These are phyloP conservation scores for Sesia apiformis DNA, from an alignment of 2,888 invertebrate species.

Conservation along the genomic window DNA sequence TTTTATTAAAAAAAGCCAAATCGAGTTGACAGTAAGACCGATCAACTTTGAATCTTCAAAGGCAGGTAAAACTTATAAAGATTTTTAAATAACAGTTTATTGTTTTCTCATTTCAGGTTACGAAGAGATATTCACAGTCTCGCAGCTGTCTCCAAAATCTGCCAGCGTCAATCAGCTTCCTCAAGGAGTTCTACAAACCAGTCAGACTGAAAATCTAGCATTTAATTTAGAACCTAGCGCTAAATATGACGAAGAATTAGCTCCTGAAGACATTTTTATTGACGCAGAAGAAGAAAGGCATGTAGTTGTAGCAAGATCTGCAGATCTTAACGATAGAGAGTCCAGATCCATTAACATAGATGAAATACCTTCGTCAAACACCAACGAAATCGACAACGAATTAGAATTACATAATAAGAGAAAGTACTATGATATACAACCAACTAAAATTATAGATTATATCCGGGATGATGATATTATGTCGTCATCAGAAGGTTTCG, in stretches of 20 bases:
- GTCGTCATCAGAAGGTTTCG: slow-evolving; percentile 50
- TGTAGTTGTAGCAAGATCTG: slow-evolving; percentile 68
- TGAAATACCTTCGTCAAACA: slow-evolving; percentile 65
- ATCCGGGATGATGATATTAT: slow-evolving; percentile 50
- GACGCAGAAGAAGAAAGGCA: slow-evolving; percentile 38
- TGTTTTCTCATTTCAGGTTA: slow-evolving; percentile 56
- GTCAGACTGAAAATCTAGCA: slow-evolving; percentile 38
- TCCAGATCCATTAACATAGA: slow-evolving; percentile 71
- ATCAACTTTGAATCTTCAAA: background rate
- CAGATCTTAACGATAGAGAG: slow-evolving; percentile 57
- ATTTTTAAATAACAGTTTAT: too few relatives aligned
- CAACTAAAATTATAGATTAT: slow-evolving; percentile 66
- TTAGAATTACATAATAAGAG: slow-evolving; percentile 63
- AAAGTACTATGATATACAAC: slow-evolving; percentile 70
- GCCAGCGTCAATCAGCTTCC: slow-evolving; percentile 30
- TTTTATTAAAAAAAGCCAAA: too few relatives aligned
- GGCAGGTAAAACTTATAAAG: background rate
- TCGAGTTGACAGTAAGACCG: background rate
- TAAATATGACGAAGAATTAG: slow-evolving; percentile 27
- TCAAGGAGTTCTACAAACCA: slow-evolving; percentile 43
- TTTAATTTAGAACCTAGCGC: slow-evolving; percentile 59
- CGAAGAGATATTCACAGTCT: slow-evolving; percentile 75
- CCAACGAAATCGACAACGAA: slow-evolving; percentile 76
- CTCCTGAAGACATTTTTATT: slow-evolving; percentile 14
- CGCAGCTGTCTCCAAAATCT: slow-evolving; percentile 82